A percentile compares a stretch with the other conserved stretches of the same genome.
Conservation (phyloP, 2,797 vertebrate genomes). For the Eurystomus glaucurus region DNA sequence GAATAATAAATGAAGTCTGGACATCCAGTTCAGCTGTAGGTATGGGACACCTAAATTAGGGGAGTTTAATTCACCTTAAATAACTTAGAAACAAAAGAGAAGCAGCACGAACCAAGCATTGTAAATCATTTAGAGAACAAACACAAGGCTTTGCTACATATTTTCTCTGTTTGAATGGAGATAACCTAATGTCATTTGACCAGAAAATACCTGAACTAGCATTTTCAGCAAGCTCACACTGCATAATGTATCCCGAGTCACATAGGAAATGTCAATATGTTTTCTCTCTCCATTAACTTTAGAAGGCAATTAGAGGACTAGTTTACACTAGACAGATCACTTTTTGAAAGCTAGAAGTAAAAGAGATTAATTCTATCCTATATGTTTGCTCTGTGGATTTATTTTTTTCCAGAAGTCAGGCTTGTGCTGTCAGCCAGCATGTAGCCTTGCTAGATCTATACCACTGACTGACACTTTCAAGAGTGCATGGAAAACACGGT, state of each 20-base stretch:
- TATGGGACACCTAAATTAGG: neutral
- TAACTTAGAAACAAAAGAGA: neutral
- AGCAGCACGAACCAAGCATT: neutral
- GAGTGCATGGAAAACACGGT: neutral
- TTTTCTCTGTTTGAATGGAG: neutral
- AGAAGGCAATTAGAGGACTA: slow-evolving; percentile 67
- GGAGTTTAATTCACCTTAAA: neutral
- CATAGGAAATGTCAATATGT: slow-evolving; percentile 63
- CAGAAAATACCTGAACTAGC: slow-evolving; percentile 42
- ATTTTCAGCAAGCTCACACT: slow-evolving; percentile 15
- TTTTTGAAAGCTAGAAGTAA: slow-evolving; percentile 54
- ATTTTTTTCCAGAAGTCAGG: slow-evolving; percentile 7
- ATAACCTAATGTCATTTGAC: slow-evolving; percentile 16
- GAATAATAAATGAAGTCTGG: neutral
- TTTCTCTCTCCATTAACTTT: slow-evolving; percentile 70
- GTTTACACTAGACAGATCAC: slow-evolving; percentile 65
- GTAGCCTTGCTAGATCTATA: neutral
- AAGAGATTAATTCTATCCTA: slow-evolving; percentile 52
- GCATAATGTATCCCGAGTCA: slow-evolving; percentile 26
- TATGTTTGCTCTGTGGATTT: slow-evolving; percentile 50
- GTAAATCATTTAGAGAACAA: slow-evolving; percentile 42
- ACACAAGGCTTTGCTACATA: slow-evolving; percentile 14
- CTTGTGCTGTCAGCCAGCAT: neutral
- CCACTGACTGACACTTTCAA: neutral
- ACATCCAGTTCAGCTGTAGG: neutral